A percentile compares a stretch with the other conserved stretches of the same genome.
Evolutionary conservation across 2,797 vertebrate species (phyloP).

Genomic region (Pagetopsis macropterus): DNA sequence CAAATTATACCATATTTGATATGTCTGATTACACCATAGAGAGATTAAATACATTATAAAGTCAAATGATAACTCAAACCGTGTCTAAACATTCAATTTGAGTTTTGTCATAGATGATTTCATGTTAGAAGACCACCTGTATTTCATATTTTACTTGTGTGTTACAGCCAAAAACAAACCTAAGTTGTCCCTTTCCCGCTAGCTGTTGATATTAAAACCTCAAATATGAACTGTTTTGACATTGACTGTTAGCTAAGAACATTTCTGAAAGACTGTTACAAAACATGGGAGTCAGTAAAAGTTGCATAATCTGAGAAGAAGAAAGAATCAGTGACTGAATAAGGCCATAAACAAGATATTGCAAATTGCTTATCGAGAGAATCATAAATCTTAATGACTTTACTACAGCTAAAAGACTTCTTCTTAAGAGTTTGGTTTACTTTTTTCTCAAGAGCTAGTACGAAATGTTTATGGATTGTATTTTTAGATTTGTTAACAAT

Average conservation of each 20-base stretch:
- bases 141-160: neutral
- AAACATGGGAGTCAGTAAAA: neutral
- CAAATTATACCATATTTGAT: neutral
- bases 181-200: neutral
- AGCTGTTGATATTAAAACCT: constrained; percentile 1
- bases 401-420: neutral
- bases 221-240: neutral
- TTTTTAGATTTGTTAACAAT: neutral
- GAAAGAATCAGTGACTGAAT: constrained; percentile 20
- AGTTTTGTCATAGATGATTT: neutral
- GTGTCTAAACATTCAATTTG: neutral
- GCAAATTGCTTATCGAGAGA: neutral
- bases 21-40: neutral
- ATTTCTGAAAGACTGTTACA: neutral
- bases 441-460: neutral
- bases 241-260: neutral
- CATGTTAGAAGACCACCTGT: neutral
- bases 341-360: constrained; percentile 16
- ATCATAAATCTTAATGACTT: constrained; percentile 20
- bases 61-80: neutral
- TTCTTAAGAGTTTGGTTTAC: neutral
- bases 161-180: neutral
- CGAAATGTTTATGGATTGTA: neutral
- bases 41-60: neutral
- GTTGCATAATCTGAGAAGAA: neutral